Conservation (phyloP, 1,140 invertebrate genomes). For the Drosophila eugracilis region DNA sequence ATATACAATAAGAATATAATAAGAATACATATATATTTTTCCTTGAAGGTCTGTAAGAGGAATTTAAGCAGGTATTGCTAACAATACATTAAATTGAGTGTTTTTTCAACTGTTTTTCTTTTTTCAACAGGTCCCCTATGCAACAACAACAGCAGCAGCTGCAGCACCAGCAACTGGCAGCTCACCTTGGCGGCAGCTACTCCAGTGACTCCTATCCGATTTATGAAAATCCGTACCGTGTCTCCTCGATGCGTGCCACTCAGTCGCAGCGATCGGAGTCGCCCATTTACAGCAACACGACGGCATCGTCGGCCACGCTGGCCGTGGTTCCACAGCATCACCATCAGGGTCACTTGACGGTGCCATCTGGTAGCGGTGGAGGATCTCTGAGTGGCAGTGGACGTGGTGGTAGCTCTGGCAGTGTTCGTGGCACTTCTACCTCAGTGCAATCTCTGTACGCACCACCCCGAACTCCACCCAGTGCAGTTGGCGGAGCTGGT, state of each 20-base stretch:
- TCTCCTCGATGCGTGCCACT: constrained; percentile 75
- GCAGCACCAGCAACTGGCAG: constrained; percentile 42
- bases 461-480: constrained; percentile 54
- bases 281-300: constrained; percentile 83
- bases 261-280: constrained; percentile 81
- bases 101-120: background rate
- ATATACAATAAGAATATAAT: too few relatives aligned
- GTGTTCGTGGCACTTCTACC: constrained; percentile 48
- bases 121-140: constrained; percentile 46
- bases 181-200: constrained; percentile 67
- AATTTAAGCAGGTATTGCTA: background rate
- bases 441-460: constrained; percentile 78
- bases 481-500: constrained; percentile 12
- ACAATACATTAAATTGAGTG: background rate
- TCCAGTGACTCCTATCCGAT: constrained; percentile 80
- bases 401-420: constrained; percentile 57
- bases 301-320: constrained; percentile 61
- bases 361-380: constrained; percentile 30
- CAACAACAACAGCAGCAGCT: constrained; percentile 39
- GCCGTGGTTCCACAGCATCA: constrained; percentile 39
- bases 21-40: too few relatives aligned
- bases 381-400: constrained; percentile 55
- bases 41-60: background rate
- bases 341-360: constrained; percentile 47
- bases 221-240: constrained; percentile 81